Percentiles rank a stretch among this genome's conserved stretches.
These are phyloP conservation scores for Cryptomyrus ogoouensis DNA, from an alignment of 2,113 vertebrate species.

Conservation along the genomic window DNA sequence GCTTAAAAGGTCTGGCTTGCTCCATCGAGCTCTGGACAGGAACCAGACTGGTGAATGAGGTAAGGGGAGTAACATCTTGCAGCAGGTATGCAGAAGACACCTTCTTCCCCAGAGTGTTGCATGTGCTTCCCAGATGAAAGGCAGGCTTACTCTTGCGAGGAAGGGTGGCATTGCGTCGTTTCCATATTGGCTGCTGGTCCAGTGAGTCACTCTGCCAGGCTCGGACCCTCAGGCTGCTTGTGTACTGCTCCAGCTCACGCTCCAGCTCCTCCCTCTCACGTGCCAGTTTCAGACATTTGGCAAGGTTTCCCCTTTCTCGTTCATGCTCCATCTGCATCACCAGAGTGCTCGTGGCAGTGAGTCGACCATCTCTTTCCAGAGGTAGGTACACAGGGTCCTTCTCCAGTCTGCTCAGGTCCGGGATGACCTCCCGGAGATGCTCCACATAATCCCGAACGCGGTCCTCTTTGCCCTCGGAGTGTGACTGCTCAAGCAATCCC, in stretches of 20 bases:
- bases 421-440: conserved; percentile 7
- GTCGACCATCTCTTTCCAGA: conserved; percentile 34
- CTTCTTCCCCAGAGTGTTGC: conserved; percentile 20
- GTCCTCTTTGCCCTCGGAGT: conserved; percentile 27
- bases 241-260: conserved; percentile 52
- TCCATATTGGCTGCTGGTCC: conserved; percentile 6
- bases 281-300: conserved; percentile 58
- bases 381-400: conserved; percentile 39
- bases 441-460: conserved; percentile 9
- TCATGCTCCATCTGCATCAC: conserved; percentile 71
- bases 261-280: conserved; percentile 62
- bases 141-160: conserved; percentile 25
- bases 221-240: conserved; percentile 29
- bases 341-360: conserved; percentile 48
- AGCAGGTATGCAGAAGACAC: conserved; percentile 41
- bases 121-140: conserved; percentile 17
- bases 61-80: conserved; percentile 40
- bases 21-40: conserved; percentile 10
- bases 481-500: conserved; percentile 35
- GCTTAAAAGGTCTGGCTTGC: conserved; percentile 6
- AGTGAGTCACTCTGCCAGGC: conserved; percentile 18
- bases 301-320: conserved; percentile 62
- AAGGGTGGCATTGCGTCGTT: background rate
- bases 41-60: conserved; percentile 39
- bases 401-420: background rate